These are phyloP conservation scores for Triplophysa rosa DNA, from an alignment of 2,113 vertebrate genomes.

Conservation along the genomic window DNA sequence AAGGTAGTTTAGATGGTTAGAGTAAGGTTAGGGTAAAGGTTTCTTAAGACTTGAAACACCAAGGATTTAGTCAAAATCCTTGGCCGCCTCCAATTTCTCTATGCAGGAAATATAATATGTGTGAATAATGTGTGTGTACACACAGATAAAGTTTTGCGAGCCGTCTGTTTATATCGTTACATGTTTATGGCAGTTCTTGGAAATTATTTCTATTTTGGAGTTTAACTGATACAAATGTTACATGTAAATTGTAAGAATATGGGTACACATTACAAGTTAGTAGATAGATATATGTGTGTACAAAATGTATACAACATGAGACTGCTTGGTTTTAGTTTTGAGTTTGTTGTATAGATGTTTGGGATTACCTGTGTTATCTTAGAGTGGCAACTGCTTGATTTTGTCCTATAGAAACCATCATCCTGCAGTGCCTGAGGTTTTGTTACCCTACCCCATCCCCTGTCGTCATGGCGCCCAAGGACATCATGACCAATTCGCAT, in stretches of 20 bases:
- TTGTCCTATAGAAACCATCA: slow-evolving; percentile 37
- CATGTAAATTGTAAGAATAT: too few species aligned
- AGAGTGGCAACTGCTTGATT: neutral
- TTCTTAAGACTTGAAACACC: too few species aligned
- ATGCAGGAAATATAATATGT: too few species aligned
- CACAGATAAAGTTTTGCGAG: neutral
- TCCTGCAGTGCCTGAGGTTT: slow-evolving; percentile 52
- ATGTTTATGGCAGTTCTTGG: too few species aligned
- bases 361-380: neutral
- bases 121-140: too few species aligned
- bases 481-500: slow-evolving; percentile 98
- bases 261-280: too few species aligned
- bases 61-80: too few species aligned
- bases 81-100: too few species aligned
- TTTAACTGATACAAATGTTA: neutral
- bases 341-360: neutral
- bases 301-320: neutral
- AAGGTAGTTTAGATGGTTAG: too few species aligned
- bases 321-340: neutral
- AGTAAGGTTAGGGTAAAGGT: too few species aligned
- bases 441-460: slow-evolving; percentile 49
- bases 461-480: slow-evolving; percentile 92
- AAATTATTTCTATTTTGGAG: neutral
- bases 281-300: neutral
- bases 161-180: too few species aligned